Evolutionary conservation across 2,113 vertebrate genomes (phyloP).

Genomic region (Montifringilla adamsi): DNA sequence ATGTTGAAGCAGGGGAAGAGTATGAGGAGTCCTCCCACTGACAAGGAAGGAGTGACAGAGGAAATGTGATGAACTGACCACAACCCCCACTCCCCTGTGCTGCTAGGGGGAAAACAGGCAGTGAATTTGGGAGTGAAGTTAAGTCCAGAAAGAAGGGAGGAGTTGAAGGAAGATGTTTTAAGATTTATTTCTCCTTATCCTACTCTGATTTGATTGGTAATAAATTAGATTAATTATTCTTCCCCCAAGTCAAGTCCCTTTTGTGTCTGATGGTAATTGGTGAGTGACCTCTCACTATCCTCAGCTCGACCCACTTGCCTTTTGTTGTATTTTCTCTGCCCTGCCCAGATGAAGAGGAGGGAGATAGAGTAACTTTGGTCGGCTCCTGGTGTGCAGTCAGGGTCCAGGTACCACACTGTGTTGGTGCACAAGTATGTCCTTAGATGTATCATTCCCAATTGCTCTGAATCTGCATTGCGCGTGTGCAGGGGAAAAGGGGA

Average conservation of each 20-base stretch:
- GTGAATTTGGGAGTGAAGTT: not conserved
- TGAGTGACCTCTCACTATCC: not conserved
- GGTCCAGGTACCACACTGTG: no score
- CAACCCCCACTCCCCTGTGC: not conserved
- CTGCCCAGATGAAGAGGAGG: not conserved
- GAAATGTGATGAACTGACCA: not conserved
- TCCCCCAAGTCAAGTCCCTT: not conserved
- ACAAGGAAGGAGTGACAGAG: not conserved
- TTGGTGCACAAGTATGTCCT: not conserved
- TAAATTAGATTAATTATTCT: not conserved
- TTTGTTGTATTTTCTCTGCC: not conserved
- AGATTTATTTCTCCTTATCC: not conserved
- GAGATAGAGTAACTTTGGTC: not conserved
- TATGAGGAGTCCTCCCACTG: not conserved
- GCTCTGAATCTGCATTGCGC: not conserved
- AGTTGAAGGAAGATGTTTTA: not conserved
- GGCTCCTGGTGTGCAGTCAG: not conserved
- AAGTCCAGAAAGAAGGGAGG: not conserved
- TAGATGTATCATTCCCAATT: not conserved
- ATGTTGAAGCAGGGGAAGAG: not conserved
- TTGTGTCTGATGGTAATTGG: no score
- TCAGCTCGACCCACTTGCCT: not conserved
- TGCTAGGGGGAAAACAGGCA: not conserved
- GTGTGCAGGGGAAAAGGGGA: not conserved
- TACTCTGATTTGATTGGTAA: not conserved